Conservation (phyloP, 2,888 invertebrate genomes). For the Celastrina argiolus region DNA sequence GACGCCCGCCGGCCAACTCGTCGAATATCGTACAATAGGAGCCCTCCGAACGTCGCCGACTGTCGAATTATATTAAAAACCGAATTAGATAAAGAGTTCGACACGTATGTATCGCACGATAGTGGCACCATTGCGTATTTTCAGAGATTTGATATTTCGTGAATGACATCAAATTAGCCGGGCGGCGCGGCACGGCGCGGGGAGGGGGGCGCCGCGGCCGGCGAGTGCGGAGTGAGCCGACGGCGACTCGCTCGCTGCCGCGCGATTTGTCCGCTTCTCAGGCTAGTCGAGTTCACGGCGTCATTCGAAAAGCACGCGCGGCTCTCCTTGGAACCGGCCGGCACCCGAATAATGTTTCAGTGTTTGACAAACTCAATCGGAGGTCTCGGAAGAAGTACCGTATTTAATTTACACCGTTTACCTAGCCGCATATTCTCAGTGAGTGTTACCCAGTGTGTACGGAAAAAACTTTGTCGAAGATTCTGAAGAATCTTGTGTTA, state of each 20-base stretch:
- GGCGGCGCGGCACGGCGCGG: slow-evolving; percentile 39
- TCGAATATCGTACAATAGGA: slow-evolving; percentile 33
- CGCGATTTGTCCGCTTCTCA: slow-evolving; percentile 37
- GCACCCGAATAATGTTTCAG: slow-evolving; percentile 78
- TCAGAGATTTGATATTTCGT: slow-evolving; percentile 56
- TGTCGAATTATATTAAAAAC: slow-evolving; percentile 24
- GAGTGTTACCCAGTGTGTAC: slow-evolving; percentile 78
- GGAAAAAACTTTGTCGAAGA: slow-evolving; percentile 78
- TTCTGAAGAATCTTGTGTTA: slow-evolving; percentile 77
- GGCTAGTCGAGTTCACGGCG: slow-evolving; percentile 72
- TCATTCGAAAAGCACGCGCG: slow-evolving; percentile 71
- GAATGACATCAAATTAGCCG: slow-evolving; percentile 64
- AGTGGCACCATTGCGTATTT: slow-evolving; percentile 50
- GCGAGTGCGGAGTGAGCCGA: slow-evolving; percentile 44
- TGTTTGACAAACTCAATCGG: slow-evolving; percentile 76
- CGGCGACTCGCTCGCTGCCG: slow-evolving; percentile 42
- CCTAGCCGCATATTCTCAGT: slow-evolving; percentile 76
- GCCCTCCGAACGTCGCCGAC: slow-evolving; percentile 21
- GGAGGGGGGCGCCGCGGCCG: slow-evolving; percentile 38
- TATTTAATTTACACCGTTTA: slow-evolving; percentile 74
- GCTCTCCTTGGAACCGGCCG: slow-evolving; percentile 70
- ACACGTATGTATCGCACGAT: slow-evolving; percentile 33
- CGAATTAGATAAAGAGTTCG: too few species aligned
- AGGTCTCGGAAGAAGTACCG: slow-evolving; percentile 76
- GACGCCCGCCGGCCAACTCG: slow-evolving; percentile 40